Evolutionary conservation across 2,797 vertebrate species (phyloP).

Genomic region (Pagetopsis macropterus): DNA sequence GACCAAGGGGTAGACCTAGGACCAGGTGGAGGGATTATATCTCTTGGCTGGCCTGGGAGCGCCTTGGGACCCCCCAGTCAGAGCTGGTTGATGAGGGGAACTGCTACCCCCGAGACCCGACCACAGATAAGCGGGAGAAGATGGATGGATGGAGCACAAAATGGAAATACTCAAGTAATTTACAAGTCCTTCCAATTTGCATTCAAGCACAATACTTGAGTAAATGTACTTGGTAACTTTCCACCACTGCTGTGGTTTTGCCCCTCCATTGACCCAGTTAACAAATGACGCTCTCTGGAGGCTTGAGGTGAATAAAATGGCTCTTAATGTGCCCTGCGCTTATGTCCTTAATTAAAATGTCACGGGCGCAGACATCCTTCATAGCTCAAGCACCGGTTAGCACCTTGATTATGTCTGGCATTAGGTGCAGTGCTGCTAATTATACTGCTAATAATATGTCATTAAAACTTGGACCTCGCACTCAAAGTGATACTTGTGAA

Average conservation of each 20-base stretch:
- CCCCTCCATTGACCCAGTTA: conserved; percentile 55
- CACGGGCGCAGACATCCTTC: conserved; percentile 61
- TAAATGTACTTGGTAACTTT: background rate
- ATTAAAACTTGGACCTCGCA: conserved; percentile 37
- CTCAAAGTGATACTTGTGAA: conserved; percentile 17
- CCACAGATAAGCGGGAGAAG: too few relatives aligned
- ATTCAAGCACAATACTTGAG: too few relatives aligned
- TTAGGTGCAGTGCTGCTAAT: conserved; percentile 47
- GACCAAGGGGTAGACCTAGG: too few relatives aligned
- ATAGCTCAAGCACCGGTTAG: conserved; percentile 55
- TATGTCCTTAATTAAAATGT: conserved; percentile 74
- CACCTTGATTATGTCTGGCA: conserved; percentile 55
- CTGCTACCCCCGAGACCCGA: too few relatives aligned
- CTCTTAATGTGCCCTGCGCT: conserved; percentile 61
- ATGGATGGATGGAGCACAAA: too few relatives aligned
- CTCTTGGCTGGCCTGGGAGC: too few relatives aligned
- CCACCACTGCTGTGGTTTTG: conserved; percentile 43
- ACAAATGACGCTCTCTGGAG: conserved; percentile 63
- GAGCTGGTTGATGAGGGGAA: too few relatives aligned
- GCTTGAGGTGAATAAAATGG: conserved; percentile 67
- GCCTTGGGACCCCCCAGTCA: too few relatives aligned
- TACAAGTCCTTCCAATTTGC: too few relatives aligned
- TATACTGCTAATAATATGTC: conserved; percentile 51
- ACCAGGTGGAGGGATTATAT: too few relatives aligned
- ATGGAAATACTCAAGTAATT: too few relatives aligned